phyloP scores from a whole-genome alignment of 2,888 invertebrate genomes.

The Drosophila lacicola region DNA sequence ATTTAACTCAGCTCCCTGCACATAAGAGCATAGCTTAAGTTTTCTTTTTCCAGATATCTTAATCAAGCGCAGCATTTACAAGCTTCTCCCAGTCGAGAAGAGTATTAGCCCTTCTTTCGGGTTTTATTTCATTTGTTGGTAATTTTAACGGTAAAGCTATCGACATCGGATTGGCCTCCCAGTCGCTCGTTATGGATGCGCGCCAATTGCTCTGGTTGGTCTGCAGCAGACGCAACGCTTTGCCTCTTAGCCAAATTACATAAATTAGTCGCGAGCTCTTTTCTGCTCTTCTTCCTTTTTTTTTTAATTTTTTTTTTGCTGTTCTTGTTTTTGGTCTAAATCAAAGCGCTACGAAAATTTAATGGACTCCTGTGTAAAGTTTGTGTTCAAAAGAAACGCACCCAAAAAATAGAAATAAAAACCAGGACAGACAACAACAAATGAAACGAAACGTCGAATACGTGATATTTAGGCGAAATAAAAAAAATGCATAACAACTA shows the following conservation, averaged over 20 bases:
- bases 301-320: constrained; percentile 4
- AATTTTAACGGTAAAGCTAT: constrained; percentile 16
- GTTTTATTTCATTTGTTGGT: too few relatives aligned
- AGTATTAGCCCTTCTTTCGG: too few relatives aligned
- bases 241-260: constrained; percentile 78
- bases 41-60: too few relatives aligned
- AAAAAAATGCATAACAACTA: constrained; percentile 3
- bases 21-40: too few relatives aligned
- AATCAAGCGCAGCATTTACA: too few relatives aligned
- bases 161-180: constrained; percentile 17
- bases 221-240: constrained; percentile 48
- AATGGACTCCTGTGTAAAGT: constrained; percentile 78
- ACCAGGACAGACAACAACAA: constrained; percentile 50
- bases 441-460: constrained; percentile 50
- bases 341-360: constrained; percentile 72
- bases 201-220: constrained; percentile 61
- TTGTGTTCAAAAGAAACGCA: constrained; percentile 59
- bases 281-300: not conserved
- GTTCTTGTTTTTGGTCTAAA: constrained; percentile 37
- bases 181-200: constrained; percentile 65
- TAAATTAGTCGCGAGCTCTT: constrained; percentile 68
- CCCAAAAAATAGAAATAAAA: constrained; percentile 10
- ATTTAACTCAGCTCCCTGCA: too few relatives aligned
- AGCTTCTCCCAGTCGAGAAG: too few relatives aligned
- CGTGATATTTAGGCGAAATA: constrained; percentile 39